Evolutionary conservation across 2,888 invertebrate species (phyloP).

Genomic region (Carpatolechia fugitivella): DNA sequence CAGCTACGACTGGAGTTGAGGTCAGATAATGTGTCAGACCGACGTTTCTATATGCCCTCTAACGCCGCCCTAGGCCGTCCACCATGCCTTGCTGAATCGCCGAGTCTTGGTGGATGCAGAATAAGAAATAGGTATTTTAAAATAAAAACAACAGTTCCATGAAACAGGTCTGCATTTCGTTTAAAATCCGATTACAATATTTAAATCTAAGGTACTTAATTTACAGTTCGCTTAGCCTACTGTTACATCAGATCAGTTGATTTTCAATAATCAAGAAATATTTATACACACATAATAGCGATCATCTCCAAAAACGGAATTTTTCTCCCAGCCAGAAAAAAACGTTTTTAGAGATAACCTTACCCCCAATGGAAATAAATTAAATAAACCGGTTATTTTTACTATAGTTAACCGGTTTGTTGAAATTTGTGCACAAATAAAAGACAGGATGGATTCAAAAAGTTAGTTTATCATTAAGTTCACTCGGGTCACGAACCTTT

Average conservation of each 20-base stretch:
- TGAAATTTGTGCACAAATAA: too few relatives aligned
- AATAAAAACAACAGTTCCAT: conserved; percentile 43
- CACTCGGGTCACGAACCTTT: too few relatives aligned
- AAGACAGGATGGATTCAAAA: too few relatives aligned
- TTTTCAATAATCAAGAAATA: background rate
- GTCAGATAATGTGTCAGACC: too few relatives aligned
- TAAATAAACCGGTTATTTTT: background rate
- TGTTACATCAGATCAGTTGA: background rate
- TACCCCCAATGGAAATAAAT: background rate
- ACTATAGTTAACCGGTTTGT: too few relatives aligned
- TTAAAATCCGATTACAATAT: conserved; percentile 34
- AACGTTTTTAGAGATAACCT: conserved; percentile 31
- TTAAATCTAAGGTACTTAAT: conserved; percentile 24
- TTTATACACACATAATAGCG: background rate
- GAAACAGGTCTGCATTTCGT: conserved; percentile 51
- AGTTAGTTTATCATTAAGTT: too few relatives aligned
- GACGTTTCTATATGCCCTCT: too few relatives aligned
- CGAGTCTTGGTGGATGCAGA: too few relatives aligned
- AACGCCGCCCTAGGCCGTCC: too few relatives aligned
- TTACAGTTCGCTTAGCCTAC: background rate
- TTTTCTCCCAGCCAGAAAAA: conserved; percentile 65
- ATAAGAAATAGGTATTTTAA: background rate
- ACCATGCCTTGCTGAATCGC: too few relatives aligned
- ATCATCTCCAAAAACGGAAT: conserved; percentile 39
- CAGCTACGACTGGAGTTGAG: too few relatives aligned